Percentiles rank a stretch among this genome's conserved stretches.
Conservation (phyloP, 1,140 invertebrate species). For the Drosophila nigromelanica region DNA sequence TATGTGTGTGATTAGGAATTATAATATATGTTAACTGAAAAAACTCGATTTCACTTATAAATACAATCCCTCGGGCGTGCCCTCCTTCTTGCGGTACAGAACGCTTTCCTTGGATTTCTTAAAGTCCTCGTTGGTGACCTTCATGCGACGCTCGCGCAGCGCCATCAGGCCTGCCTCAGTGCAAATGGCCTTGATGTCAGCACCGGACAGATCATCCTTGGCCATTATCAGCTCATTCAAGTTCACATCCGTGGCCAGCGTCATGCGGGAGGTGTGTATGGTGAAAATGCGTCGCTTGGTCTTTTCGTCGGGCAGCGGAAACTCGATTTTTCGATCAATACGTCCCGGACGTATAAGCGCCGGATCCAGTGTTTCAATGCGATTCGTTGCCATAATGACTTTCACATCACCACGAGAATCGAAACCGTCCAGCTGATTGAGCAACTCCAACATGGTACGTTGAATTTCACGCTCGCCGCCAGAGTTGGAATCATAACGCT, state of each 20-base stretch:
- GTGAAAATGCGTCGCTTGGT: constrained; percentile 99
- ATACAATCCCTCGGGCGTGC: constrained; percentile 99
- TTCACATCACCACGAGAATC: constrained; percentile 98
- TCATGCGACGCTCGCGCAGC: constrained; percentile 98
- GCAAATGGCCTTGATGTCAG: constrained; percentile 99
- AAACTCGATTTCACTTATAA: constrained; percentile 87
- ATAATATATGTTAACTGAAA: constrained; percentile 70
- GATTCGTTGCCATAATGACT: constrained; percentile 99
- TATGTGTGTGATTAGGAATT: constrained; percentile 58
- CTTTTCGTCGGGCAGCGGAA: constrained; percentile 99
- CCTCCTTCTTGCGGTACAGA: constrained; percentile 99
- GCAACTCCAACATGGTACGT: constrained; percentile 99
- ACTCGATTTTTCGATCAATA: constrained; percentile 99
- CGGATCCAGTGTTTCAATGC: constrained; percentile 99
- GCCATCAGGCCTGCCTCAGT: constrained; percentile 99
- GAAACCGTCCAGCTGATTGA: constrained; percentile 99
- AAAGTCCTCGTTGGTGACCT: constrained; percentile 99
- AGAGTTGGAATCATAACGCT: constrained; percentile 99
- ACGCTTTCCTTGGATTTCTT: constrained; percentile 99
- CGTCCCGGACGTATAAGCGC: constrained; percentile 99
- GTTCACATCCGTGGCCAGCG: constrained; percentile 98
- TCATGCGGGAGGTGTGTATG: constrained; percentile 99
- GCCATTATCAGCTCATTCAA: constrained; percentile 99
- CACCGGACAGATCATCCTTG: constrained; percentile 99
- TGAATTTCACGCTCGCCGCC: constrained; percentile 99